Base-by-base conservation (phyloP, 2,888 invertebrate genomes). In the Chrysolina haemoptera region DNA sequence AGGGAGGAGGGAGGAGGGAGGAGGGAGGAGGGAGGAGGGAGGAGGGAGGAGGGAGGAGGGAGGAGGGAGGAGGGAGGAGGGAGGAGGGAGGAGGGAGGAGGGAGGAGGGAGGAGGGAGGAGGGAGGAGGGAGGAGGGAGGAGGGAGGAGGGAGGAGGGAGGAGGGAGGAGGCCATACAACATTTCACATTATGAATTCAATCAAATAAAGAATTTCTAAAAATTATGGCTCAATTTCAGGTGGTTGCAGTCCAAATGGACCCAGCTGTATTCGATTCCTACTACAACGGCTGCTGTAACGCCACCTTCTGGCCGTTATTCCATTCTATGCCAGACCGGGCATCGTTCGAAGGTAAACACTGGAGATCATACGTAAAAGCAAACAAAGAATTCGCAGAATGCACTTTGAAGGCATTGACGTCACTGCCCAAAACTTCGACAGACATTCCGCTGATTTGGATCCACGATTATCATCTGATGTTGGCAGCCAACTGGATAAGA, bases 401-500 rank as follows among this genome's bases (percentile, higher is more conserved):
- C 84, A 95, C 96, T 0, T 90, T 96, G 69, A 89, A 90, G 80
- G 94, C 95, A 0, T 85, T 94, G 22, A 88, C 90, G 66, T 88
- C 90, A 22, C 83, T 89, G 20, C 88, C 89, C 16, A 90, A 90
- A 66, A 89, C 89, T 66, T 86, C 87, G 16, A 88, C 87, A 14
- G 89, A 93, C 11, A 75, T 84, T 22, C 96, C 97, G 0, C 91
- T 98, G 72, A 93, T 98, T 2, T 98, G 98, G 98, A 92, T 98
- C 27, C 98, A 98, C 85, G 98, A 98, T 86, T 98, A 98, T 86
- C 97, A 98, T 85, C 90, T 98, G 18, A 96, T 97, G 96, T 89
- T 97, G 84, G 95, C 96, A 14, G 96, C 97, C 48, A 96, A 96
- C 87, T 96, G 96, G 92, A 94, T 98, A 79, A 91, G 97, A 86